Conservation (phyloP, 2,113 vertebrate genomes). For the Cichladusa arquata region DNA sequence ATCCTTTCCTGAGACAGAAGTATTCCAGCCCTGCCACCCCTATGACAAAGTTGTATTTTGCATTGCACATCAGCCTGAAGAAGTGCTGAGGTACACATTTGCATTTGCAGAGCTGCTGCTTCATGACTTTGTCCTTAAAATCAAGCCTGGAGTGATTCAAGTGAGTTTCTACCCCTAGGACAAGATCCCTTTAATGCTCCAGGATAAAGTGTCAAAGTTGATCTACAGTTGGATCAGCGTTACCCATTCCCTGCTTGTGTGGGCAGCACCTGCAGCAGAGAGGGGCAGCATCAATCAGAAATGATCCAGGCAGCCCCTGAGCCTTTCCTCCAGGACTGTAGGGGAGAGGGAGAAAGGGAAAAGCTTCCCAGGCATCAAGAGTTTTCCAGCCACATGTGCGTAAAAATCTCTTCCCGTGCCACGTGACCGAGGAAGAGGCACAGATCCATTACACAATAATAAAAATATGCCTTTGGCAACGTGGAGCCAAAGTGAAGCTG, state of each 20-base stretch:
- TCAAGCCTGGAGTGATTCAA: not conserved
- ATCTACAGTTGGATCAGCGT: accelerated
- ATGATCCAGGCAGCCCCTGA: not conserved
- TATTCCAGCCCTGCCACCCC: not conserved
- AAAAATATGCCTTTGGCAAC: conserved; percentile 74
- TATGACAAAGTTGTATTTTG: not conserved
- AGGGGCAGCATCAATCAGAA: not conserved
- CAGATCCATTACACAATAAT: conserved; percentile 74
- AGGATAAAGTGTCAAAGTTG: not conserved
- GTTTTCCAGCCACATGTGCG: conserved; percentile 34
- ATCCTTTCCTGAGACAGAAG: not conserved
- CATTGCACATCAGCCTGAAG: not conserved
- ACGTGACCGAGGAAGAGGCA: conserved; percentile 69
- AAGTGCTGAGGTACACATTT: not conserved
- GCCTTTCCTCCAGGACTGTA: not conserved
- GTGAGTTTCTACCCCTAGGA: not conserved
- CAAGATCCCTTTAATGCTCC: not conserved
- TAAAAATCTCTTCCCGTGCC: conserved; percentile 27
- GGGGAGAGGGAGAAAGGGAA: not conserved
- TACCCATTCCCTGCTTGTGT: not conserved
- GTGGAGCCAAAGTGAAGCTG: conserved; percentile 26
- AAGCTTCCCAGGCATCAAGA: not conserved
- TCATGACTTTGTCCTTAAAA: not conserved
- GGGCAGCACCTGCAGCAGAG: not conserved
- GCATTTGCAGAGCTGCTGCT: not conserved